These are phyloP conservation scores for Ctenodactylus gundi DNA, from an alignment of 2,113 vertebrate genomes.

Conservation along the genomic window DNA sequence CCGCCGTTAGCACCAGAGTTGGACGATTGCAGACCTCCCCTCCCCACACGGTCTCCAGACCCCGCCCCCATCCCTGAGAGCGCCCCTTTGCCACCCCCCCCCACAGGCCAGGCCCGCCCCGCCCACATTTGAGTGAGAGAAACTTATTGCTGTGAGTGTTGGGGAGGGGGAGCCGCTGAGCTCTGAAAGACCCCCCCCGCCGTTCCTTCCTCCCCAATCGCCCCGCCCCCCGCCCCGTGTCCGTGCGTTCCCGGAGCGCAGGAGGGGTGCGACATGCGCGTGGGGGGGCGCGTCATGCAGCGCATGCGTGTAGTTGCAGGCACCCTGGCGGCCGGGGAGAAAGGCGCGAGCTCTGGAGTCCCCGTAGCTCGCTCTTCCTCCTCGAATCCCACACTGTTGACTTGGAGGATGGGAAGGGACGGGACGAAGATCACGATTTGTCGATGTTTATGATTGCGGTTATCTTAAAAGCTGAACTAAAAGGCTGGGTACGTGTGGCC, in stretches of 20 bases:
- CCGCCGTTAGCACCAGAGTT: conserved; percentile 79
- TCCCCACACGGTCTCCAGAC: conserved; percentile 67
- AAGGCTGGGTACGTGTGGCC: conserved; percentile 64
- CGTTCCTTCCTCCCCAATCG: conserved; percentile 54
- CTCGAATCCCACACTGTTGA: conserved; percentile 61
- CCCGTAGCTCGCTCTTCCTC: conserved; percentile 46
- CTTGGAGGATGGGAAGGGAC: background rate
- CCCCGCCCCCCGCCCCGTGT: conserved; percentile 67
- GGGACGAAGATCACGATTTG: background rate
- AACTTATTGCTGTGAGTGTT: conserved; percentile 76
- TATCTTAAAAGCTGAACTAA: conserved; percentile 69
- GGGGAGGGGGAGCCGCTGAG: conserved; percentile 62
- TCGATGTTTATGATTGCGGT: conserved; percentile 34
- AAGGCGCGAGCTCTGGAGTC: conserved; percentile 23
- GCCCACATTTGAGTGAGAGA: conserved; percentile 62
- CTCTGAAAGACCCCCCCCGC: conserved; percentile 52
- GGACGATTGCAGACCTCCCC: conserved; percentile 77
- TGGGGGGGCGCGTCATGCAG: conserved; percentile 77
- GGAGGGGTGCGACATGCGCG: conserved; percentile 70
- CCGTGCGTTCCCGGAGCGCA: conserved; percentile 64
- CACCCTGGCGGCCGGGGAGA: conserved; percentile 70
- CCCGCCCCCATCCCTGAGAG: conserved; percentile 78
- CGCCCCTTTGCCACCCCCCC: conserved; percentile 46
- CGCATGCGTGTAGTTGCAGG: conserved; percentile 75
- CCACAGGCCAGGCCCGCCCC: conserved; percentile 62